These are phyloP conservation scores for Diarsia brunnea DNA, from an alignment of 2,888 invertebrate species.

Conservation along the genomic window DNA sequence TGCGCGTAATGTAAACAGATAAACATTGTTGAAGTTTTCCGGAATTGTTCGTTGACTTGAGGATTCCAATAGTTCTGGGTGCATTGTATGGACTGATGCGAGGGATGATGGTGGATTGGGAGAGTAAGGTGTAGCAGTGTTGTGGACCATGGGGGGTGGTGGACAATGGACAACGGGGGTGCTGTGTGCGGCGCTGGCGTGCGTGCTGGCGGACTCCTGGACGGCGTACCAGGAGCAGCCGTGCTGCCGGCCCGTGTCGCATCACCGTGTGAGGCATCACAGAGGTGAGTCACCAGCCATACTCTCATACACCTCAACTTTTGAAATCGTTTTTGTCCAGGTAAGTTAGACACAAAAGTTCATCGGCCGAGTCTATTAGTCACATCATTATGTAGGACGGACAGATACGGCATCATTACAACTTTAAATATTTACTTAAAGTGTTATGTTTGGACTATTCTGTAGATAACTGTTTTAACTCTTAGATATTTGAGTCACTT, in stretches of 20 bases:
- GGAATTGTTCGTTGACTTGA: constrained; percentile 82
- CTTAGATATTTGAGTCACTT: constrained; percentile 29
- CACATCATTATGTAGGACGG: constrained; percentile 67
- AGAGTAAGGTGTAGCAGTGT: constrained; percentile 71
- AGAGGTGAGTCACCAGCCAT: constrained; percentile 87
- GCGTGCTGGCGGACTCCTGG: constrained; percentile 92
- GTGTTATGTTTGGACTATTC: constrained; percentile 40
- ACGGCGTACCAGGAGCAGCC: constrained; percentile 92
- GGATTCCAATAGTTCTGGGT: constrained; percentile 71
- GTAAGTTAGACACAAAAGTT: constrained; percentile 65
- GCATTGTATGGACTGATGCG: constrained; percentile 73
- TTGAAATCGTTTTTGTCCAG: constrained; percentile 54
- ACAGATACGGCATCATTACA: constrained; percentile 63
- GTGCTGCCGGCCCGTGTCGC: constrained; percentile 91
- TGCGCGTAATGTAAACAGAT: constrained; percentile 85
- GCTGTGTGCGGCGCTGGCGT: constrained; percentile 82
- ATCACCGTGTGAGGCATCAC: constrained; percentile 92
- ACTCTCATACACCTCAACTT: constrained; percentile 25
- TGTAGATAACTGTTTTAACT: constrained; percentile 43
- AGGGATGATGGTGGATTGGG: constrained; percentile 71
- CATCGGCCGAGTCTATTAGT: constrained; percentile 71
- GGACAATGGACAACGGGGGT: constrained; percentile 80
- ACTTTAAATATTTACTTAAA: constrained; percentile 70
- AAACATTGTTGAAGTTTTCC: constrained; percentile 85
- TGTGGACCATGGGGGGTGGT: constrained; percentile 81